Conservation (phyloP, 2,113 vertebrate genomes). For the Petrocephalus zakoni region DNA sequence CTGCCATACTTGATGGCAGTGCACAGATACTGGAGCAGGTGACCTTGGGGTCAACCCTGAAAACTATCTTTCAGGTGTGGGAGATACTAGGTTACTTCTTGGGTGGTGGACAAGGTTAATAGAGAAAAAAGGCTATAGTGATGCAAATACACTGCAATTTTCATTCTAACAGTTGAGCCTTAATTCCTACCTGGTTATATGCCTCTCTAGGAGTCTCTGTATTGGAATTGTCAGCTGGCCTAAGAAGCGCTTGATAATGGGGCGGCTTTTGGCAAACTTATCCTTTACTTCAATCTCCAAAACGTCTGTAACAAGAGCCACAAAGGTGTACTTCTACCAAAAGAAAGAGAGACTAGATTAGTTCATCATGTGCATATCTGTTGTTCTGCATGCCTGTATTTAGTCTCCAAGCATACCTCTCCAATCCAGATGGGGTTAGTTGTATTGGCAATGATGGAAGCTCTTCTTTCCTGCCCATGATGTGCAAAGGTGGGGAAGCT, state of each 20-base stretch:
- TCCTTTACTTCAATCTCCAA: conserved; percentile 98
- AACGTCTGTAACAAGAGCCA: conserved; percentile 94
- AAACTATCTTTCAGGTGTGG: background rate
- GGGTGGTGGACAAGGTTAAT: background rate
- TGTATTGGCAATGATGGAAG: conserved; percentile 93
- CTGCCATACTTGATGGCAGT: background rate
- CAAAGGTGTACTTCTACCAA: conserved; percentile 93
- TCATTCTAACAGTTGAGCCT: background rate
- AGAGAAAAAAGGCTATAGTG: background rate
- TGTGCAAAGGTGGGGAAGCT: conserved; percentile 92
- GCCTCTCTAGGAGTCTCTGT: conserved; percentile 86
- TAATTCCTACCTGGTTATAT: conserved; percentile 75
- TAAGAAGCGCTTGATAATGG: conserved; percentile 97
- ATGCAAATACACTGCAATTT: background rate
- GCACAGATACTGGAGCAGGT: background rate
- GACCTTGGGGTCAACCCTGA: background rate
- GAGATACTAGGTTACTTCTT: background rate
- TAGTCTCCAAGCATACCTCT: conserved; percentile 68
- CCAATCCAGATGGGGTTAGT: conserved; percentile 94
- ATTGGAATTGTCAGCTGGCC: conserved; percentile 93
- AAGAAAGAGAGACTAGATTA: conserved; percentile 26
- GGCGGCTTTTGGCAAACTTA: conserved; percentile 98
- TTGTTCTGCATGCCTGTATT: background rate
- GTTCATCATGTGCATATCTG: background rate
- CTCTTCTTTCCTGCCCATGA: conserved; percentile 89